Evolutionary conservation across 2,113 vertebrate genomes (phyloP).

Genomic region (Cepphus grylle): DNA sequence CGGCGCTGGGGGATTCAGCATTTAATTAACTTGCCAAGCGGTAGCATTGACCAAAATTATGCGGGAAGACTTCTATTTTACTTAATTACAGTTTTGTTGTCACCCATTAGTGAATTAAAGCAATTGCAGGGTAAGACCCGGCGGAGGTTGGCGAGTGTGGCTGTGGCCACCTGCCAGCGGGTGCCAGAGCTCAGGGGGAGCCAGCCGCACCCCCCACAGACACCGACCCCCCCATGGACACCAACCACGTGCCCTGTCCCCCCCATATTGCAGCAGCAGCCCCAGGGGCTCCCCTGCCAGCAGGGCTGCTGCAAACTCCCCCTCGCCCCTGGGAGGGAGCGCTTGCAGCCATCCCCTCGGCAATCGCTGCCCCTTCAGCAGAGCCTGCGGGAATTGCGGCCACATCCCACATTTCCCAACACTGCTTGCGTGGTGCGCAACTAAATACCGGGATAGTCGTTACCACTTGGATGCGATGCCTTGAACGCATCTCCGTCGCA

Average conservation of each 20-base stretch:
- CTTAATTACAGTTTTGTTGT: slow-evolving; percentile 38
- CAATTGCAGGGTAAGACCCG: background rate
- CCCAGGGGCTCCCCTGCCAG: background rate
- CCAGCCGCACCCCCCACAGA: rapidly evolving
- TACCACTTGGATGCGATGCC: rapidly evolving
- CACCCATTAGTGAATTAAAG: slow-evolving; percentile 31
- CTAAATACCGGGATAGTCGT: background rate
- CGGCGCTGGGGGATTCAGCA: background rate
- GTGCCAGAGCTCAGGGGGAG: background rate
- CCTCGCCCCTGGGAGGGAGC: rapidly evolving
- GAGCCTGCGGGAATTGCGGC: background rate
- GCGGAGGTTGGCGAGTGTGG: background rate
- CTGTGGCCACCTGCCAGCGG: background rate
- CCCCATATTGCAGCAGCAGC: background rate
- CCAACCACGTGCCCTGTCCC: rapidly evolving
- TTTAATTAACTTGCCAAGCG: slow-evolving; percentile 45
- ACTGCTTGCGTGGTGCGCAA: rapidly evolving
- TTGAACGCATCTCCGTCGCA: rapidly evolving
- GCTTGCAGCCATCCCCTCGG: rapidly evolving
- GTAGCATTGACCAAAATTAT: background rate
- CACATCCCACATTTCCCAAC: background rate
- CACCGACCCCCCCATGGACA: rapidly evolving
- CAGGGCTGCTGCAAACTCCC: background rate
- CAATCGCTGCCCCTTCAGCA: rapidly evolving
- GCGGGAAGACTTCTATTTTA: background rate